Conservation (phyloP, 1,140 invertebrate species). For the Drosophila sp. region DNA sequence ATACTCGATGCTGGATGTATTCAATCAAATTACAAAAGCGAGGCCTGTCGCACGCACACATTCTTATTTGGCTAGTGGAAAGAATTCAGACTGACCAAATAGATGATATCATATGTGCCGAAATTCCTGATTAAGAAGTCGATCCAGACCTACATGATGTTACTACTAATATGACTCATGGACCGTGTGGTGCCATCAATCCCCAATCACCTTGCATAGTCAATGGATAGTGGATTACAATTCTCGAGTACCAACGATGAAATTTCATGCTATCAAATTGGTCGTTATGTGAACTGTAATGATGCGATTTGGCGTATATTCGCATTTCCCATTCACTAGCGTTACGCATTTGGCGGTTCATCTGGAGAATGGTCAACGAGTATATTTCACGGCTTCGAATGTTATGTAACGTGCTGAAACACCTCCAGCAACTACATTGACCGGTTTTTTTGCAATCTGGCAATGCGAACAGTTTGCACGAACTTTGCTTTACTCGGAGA, state of each 20-base stretch:
- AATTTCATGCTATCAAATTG: constrained; percentile 10
- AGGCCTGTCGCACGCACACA: constrained; percentile 6
- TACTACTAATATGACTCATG: constrained; percentile 85
- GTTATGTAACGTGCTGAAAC: background rate
- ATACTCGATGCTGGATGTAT: constrained; percentile 18
- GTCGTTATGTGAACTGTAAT: too few species aligned
- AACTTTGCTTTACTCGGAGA: too few species aligned
- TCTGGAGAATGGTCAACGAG: constrained; percentile 17
- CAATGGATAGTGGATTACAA: constrained; percentile 3
- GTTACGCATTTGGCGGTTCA: constrained; percentile 19
- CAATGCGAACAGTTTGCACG: too few species aligned
- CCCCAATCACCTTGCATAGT: background rate
- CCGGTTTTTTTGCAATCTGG: too few species aligned
- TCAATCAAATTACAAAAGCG: constrained; percentile 12
- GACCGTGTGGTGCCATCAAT: constrained; percentile 31
- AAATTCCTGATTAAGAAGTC: constrained; percentile 85
- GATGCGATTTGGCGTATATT: constrained; percentile 10
- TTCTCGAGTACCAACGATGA: constrained; percentile 9
- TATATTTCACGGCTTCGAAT: constrained; percentile 14
- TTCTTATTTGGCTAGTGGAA: constrained; percentile 5
- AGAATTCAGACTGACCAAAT: constrained; percentile 55
- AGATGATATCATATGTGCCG: constrained; percentile 85
- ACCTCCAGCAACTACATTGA: background rate
- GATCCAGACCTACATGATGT: constrained; percentile 83
- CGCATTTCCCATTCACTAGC: too few species aligned